Conservation (phyloP, 2,113 vertebrate species). For the Strigops habroptila region DNA sequence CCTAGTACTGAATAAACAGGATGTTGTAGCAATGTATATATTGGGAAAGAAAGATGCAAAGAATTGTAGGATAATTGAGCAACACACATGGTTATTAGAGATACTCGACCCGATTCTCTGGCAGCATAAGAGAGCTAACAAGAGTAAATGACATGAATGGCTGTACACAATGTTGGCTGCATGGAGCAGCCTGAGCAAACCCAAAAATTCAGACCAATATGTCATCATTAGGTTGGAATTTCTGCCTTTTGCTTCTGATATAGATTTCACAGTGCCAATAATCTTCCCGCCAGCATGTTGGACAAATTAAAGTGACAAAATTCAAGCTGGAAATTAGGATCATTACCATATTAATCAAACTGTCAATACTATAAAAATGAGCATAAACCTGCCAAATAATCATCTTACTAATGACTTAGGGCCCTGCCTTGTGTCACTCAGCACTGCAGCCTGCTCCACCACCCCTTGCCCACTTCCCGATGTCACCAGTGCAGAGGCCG, state of each 20-base stretch:
- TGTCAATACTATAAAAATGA: conserved; percentile 28
- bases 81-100: not conserved
- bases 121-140: not conserved
- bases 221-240: not conserved
- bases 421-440: not conserved
- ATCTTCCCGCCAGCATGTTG: not conserved
- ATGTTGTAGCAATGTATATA: fast-evolving
- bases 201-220: not conserved
- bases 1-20: not conserved
- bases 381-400: not conserved
- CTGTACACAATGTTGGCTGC: not conserved
- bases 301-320: conserved; percentile 47
- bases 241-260: not conserved
- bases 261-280: conserved; percentile 18
- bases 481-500: not conserved
- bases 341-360: conserved; percentile 54
- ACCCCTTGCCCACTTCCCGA: not conserved
- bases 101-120: not conserved
- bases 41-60: not conserved
- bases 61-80: not conserved
- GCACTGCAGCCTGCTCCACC: not conserved
- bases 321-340: conserved; percentile 46
- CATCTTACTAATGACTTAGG: not conserved
- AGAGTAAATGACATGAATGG: fast-evolving
- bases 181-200: not conserved